Conservation (phyloP, 2,113 vertebrate genomes). For the Climacteris rufus region DNA sequence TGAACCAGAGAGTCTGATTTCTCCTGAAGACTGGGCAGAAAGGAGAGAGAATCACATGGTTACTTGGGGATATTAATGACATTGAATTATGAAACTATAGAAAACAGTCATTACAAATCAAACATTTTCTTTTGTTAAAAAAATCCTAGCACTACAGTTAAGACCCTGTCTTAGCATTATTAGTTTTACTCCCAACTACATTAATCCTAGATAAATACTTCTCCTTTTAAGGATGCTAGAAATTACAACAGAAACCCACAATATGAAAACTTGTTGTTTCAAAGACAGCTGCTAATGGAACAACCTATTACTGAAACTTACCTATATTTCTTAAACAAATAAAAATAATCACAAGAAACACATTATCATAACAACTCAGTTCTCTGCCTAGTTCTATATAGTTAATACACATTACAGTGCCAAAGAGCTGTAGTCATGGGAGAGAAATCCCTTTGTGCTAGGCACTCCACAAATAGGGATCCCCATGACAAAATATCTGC, state of each 20-base stretch:
- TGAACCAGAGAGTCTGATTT: background rate
- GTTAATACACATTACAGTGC: background rate
- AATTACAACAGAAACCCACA: background rate
- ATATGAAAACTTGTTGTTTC: background rate
- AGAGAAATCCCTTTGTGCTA: background rate
- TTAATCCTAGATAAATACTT: background rate
- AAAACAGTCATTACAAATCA: background rate
- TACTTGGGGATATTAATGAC: background rate
- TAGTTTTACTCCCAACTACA: background rate
- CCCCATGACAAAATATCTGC: background rate
- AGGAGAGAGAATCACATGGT: background rate
- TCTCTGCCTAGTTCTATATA: background rate
- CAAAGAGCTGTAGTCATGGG: background rate
- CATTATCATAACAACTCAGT: background rate
- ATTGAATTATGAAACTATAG: background rate
- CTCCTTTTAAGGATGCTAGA: background rate
- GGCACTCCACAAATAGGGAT: background rate
- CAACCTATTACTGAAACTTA: background rate
- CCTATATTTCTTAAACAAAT: background rate
- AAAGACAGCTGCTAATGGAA: background rate
- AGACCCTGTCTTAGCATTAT: background rate
- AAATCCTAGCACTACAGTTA: background rate
- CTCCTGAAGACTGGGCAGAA: background rate
- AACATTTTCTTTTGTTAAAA: background rate
- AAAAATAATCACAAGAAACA: background rate